A percentile compares a stretch with the other conserved stretches of the same genome.
These are phyloP conservation scores for Conchocele bisecta DNA, from an alignment of 2,888 invertebrate genomes.

Conservation along the genomic window DNA sequence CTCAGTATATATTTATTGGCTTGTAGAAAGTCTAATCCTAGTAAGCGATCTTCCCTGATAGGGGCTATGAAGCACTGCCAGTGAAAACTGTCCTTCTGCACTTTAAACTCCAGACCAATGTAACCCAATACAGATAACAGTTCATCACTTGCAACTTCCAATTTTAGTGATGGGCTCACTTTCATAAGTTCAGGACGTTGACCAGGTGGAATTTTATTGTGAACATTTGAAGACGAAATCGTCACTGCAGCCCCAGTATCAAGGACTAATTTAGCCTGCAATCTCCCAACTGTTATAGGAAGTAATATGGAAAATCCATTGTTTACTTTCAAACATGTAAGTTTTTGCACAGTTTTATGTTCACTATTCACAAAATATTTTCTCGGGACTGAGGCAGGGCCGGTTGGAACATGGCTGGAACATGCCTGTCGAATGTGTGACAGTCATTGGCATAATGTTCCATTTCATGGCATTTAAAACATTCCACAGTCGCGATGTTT, in stretches of 20 bases:
- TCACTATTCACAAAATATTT: too few species aligned
- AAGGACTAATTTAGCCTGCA: too few species aligned
- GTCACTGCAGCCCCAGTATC: too few species aligned
- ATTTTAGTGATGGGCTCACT: too few species aligned
- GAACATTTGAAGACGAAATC: not conserved
- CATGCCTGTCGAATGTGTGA: not conserved
- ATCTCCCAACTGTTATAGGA: too few species aligned
- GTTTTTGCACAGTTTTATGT: too few species aligned
- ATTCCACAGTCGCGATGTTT: too few species aligned
- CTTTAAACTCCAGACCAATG: not conserved
- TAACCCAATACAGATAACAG: not conserved
- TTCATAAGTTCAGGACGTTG: not conserved
- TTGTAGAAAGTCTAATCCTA: too few species aligned
- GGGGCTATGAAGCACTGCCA: slow-evolving; percentile 7
- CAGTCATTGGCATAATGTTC: slow-evolving; percentile 4
- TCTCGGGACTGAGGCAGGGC: slow-evolving; percentile 35
- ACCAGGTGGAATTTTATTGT: not conserved
- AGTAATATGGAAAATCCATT: too few species aligned
- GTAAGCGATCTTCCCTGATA: slow-evolving; percentile 22
- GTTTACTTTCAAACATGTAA: too few species aligned
- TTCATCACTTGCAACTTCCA: too few species aligned
- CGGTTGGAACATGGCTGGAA: slow-evolving; percentile 17
- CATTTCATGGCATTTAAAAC: not conserved
- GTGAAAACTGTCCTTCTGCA: not conserved
- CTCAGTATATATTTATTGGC: too few species aligned